Percentiles rank a stretch among this genome's conserved stretches.
These are phyloP conservation scores for Bryconaethiops microstoma DNA, from an alignment of 2,797 vertebrate genomes.

Conservation along the genomic window DNA sequence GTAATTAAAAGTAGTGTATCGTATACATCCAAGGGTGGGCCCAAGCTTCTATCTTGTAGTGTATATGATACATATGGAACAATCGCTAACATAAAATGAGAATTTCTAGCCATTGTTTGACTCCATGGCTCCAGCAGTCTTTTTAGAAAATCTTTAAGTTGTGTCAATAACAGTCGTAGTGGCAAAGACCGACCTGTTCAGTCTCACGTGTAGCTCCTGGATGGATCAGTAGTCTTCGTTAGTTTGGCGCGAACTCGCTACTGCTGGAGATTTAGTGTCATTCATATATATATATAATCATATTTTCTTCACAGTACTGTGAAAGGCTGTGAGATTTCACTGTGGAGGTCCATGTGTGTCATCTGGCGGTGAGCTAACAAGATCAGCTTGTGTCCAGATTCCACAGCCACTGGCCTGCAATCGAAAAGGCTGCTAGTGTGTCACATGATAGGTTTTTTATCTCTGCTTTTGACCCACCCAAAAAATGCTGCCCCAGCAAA, in stretches of 20 bases:
- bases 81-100: not conserved
- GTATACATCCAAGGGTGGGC: too few species aligned
- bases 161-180: not conserved
- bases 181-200: not conserved
- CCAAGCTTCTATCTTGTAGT: too few species aligned
- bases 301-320: not conserved
- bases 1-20: too few species aligned
- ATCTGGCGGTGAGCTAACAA: not conserved
- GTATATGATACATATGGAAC: too few species aligned
- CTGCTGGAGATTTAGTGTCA: not conserved
- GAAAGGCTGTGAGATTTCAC: not conserved
- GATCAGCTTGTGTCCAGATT: not conserved
- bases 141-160: not conserved
- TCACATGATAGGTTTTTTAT: not conserved
- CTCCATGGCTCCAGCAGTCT: too few species aligned
- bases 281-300: too few species aligned
- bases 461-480: not conserved
- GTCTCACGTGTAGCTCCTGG: not conserved
- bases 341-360: not conserved
- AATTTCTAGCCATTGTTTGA: slow-evolving; percentile 1
- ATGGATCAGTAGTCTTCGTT: not conserved
- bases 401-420: too few species aligned
- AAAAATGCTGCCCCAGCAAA: not conserved
- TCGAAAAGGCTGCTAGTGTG: not conserved
- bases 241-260: not conserved